phyloP scores from a whole-genome alignment of 2,797 vertebrate genomes.

The Corythornis leucogaster region DNA sequence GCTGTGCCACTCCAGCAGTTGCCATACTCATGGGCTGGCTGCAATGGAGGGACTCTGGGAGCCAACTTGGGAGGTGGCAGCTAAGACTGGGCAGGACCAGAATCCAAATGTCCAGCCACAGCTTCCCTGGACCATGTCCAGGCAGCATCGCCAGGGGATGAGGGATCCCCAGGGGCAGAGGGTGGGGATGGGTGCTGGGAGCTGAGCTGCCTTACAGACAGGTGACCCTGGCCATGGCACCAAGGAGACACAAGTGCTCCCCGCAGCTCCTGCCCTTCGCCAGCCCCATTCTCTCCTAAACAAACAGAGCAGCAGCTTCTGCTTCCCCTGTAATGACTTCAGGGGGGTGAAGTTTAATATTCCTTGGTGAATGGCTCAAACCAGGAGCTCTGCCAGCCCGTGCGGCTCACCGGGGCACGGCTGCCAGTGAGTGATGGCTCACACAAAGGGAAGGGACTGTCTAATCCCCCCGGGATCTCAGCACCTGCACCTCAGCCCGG shows the following conservation, averaged over 20 bases:
- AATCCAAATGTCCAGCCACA: background rate
- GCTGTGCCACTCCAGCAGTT: fast-evolving
- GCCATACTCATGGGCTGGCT: fast-evolving
- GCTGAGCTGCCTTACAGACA: fast-evolving
- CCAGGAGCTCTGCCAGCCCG: background rate
- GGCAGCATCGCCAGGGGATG: background rate
- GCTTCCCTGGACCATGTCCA: fast-evolving
- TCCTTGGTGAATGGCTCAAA: background rate
- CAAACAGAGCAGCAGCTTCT: background rate
- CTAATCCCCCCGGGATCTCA: slow-evolving; percentile 9
- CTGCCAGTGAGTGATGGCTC: slow-evolving; percentile 5
- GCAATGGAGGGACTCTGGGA: fast-evolving
- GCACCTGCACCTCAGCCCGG: slow-evolving; percentile 37
- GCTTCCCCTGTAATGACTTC: background rate
- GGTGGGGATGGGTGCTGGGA: background rate
- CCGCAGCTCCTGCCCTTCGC: background rate
- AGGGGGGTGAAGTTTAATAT: background rate
- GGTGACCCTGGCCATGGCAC: fast-evolving
- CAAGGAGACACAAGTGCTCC: background rate
- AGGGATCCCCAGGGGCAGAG: too few relatives aligned
- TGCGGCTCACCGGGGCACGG: background rate
- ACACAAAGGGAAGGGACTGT: slow-evolving; percentile 19
- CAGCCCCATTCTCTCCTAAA: background rate
- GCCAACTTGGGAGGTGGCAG: fast-evolving
- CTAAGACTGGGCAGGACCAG: background rate